A percentile compares a stretch with the other conserved stretches of the same genome.
phyloP scores from a whole-genome alignment of 2,888 invertebrate species.

The Eupithecia subumbrata region DNA sequence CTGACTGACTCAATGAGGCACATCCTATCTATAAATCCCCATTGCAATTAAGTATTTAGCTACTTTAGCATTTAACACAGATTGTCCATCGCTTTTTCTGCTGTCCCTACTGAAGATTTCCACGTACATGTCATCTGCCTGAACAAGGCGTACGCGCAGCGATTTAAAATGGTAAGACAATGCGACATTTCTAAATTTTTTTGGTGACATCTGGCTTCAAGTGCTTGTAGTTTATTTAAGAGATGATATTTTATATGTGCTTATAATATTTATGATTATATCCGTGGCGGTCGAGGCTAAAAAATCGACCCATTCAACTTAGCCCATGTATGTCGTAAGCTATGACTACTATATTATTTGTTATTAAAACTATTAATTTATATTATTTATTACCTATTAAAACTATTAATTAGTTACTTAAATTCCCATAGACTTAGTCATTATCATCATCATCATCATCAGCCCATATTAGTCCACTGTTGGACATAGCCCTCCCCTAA shows the following conservation, averaged over 20 bases:
- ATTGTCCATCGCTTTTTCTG: constrained; percentile 10
- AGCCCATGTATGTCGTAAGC: too few species aligned
- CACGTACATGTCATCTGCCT: constrained; percentile 32
- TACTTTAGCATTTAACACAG: not conserved
- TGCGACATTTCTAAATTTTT: constrained; percentile 27
- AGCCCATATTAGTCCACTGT: too few species aligned
- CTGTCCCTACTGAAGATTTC: constrained; percentile 24
- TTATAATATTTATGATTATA: not conserved
- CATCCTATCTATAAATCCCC: not conserved
- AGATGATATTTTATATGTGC: not conserved
- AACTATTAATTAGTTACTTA: too few species aligned
- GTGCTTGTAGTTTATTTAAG: not conserved
- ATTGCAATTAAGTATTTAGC: constrained; percentile 1
- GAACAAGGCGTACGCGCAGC: constrained; percentile 22
- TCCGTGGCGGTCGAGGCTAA: too few species aligned
- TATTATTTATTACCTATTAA: too few species aligned
- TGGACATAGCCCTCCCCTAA: too few species aligned
- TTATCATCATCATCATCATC: too few species aligned
- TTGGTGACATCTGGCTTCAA: constrained; percentile 7
- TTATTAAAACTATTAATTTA: too few species aligned
- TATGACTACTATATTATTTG: too few species aligned
- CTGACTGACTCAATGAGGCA: not conserved
- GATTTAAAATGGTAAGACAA: constrained; percentile 30
- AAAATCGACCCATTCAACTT: too few species aligned
- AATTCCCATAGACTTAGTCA: too few species aligned